Base-by-base conservation (phyloP, 2,797 vertebrate species). In the Tragelaphus eurycerus region DNA sequence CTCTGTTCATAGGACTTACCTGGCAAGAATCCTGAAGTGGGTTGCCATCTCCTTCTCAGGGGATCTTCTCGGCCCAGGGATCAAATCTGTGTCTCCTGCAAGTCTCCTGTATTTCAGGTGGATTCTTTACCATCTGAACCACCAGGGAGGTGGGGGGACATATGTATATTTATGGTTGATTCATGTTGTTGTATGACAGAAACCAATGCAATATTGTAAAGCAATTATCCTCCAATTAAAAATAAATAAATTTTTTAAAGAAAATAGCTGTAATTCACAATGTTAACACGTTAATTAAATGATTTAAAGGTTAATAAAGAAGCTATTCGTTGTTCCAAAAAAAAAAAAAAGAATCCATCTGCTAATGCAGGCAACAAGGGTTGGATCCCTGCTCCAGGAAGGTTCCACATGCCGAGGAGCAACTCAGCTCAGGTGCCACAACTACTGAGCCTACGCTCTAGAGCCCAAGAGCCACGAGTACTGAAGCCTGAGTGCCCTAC, bases 401-500 rank as follows among this genome's bases (percentile, higher is more conserved):
- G 64, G 0, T 3, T 2, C 34, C 5, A 3, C 64, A 38, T 38
- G n/a, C 64, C 2, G 0, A 11, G 19, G n/a, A 71, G 34, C 34
- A 71, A 6, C 64, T 38, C 19, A 38, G n/a, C 64, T 6, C 64
- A 3, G n/a, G 34, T 23, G 64, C 19, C n/a, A 38, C 64, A 11
- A 21, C n/a, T 3, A 34, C n/a, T 3, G 10, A 71, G n/a, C 64
- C 64, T 38, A 38, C 15, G 8, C 7, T 62, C 29, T 62, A 62
- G 60, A 31, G 60, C 29, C 29, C 60, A 31, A 62, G 14, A 31
- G 60, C 14, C 29, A 8, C 3, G 7, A 4, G 29, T 16, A n/a
- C 29, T 0, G 29, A 16, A 2, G 60, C 14, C 29, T 16, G 60
- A 31, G 60, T 31, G 29, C 60, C 29, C 60, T 8, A 4, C 14